Percentiles rank a stretch among this genome's conserved stretches.
Evolutionary conservation across 2,888 invertebrate genomes (phyloP).

Genomic region (Platycheirus rosarum): DNA sequence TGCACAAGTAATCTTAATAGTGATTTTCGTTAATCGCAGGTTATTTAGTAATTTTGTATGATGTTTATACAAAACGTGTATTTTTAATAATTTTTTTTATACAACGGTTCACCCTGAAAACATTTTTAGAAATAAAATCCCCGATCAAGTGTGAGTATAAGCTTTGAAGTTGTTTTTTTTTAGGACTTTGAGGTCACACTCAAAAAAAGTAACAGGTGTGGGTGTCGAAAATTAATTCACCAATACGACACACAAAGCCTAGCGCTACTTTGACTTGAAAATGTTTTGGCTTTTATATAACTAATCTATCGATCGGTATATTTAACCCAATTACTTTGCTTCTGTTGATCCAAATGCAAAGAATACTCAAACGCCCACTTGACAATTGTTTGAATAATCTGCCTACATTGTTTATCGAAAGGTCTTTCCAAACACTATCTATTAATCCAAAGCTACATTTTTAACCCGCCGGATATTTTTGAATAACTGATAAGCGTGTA

Average conservation of each 20-base stretch:
- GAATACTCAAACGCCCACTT: conserved; percentile 21
- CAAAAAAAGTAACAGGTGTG: too few relatives aligned
- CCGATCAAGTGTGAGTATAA: too few relatives aligned
- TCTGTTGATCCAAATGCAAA: conserved; percentile 12
- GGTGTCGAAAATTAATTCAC: not conserved
- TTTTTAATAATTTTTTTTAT: too few relatives aligned
- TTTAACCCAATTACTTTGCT: conserved; percentile 30
- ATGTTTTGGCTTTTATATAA: not conserved
- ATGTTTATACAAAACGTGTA: too few relatives aligned
- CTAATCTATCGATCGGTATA: conserved; percentile 14
- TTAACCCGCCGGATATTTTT: conserved; percentile 40
- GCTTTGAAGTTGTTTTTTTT: too few relatives aligned
- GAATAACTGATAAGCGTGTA: conserved; percentile 46
- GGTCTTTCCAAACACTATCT: conserved; percentile 20
- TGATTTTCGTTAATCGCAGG: too few relatives aligned
- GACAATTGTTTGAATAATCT: conserved; percentile 23
- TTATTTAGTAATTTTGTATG: too few relatives aligned
- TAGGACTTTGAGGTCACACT: too few relatives aligned
- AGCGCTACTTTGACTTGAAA: not conserved
- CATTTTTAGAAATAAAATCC: too few relatives aligned
- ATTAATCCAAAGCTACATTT: conserved; percentile 26
- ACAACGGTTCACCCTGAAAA: too few relatives aligned
- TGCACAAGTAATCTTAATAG: conserved; percentile 21
- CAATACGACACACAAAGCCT: not conserved
- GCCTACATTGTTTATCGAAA: not conserved